phyloP scores from a whole-genome alignment of 37 sponge, comb jelly and placozoan species.

The Halisarca cf. caerulea region DNA sequence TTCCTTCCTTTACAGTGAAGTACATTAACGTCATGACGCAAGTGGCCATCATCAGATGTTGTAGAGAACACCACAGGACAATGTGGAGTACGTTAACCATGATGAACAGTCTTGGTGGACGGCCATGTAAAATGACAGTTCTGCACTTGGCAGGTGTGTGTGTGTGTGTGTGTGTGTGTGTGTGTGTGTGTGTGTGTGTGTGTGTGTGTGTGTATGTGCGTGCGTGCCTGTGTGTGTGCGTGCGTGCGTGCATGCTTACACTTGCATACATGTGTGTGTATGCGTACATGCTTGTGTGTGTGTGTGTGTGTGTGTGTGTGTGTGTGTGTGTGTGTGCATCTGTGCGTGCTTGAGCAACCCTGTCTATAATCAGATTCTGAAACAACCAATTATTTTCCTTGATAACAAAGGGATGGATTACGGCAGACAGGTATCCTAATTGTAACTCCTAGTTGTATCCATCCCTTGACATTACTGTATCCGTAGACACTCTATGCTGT shows the following conservation, averaged over 20 bases:
- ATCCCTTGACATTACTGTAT: too few relatives aligned
- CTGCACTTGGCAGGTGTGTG: conserved; percentile 65
- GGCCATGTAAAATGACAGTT: conserved; percentile 34
- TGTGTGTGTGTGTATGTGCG: not conserved
- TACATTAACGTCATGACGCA: conserved; percentile 69
- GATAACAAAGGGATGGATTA: too few relatives aligned
- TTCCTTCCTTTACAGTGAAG: conserved; percentile 57
- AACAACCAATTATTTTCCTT: too few relatives aligned
- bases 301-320: not conserved
- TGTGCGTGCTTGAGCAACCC: not conserved
- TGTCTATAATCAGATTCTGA: too few relatives aligned
- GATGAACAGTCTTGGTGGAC: conserved; percentile 25
- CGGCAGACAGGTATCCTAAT: too few relatives aligned
- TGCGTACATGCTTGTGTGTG: conserved; percentile 24
- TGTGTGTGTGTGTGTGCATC: not conserved
- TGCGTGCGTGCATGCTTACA: not conserved
- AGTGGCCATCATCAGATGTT: conserved; percentile 56
- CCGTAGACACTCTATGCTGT: too few relatives aligned
- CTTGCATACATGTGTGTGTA: not conserved
- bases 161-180: not conserved
- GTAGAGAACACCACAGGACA: conserved; percentile 48
- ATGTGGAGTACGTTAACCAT: conserved; percentile 58
- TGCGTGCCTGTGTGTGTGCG: not conserved
- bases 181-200: not conserved
- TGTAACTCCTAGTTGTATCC: too few relatives aligned